A percentile compares a stretch with the other conserved stretches of the same genome.
Evolutionary conservation across 2,888 invertebrate species (phyloP).

Genomic region (Polymixis flavicincta): DNA sequence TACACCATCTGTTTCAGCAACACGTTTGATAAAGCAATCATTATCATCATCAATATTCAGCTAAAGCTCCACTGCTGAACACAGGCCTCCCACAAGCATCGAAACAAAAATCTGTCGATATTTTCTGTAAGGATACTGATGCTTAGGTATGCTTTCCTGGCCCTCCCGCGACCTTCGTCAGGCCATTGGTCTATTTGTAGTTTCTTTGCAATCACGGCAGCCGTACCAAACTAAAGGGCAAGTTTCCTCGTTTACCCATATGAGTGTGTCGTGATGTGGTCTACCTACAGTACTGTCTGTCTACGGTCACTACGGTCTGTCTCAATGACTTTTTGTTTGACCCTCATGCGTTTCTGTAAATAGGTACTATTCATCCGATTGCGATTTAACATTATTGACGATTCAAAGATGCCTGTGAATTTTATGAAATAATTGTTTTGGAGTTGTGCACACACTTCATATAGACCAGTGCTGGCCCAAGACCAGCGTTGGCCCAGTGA

Average conservation of each 20-base stretch:
- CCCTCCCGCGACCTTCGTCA: background rate
- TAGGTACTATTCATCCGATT: no score
- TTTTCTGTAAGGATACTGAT: no score
- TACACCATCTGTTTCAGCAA: constrained; percentile 43
- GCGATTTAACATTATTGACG: background rate
- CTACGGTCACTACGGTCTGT: no score
- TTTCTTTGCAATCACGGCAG: background rate
- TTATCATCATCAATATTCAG: background rate
- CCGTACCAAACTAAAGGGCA: background rate
- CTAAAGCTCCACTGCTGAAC: background rate
- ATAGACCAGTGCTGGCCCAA: no score
- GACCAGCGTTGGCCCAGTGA: no score
- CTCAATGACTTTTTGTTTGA: background rate
- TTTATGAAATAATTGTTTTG: background rate
- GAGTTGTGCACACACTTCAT: background rate
- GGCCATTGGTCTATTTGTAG: background rate
- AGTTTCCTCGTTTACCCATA: background rate
- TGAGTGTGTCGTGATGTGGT: background rate
- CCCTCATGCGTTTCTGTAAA: background rate
- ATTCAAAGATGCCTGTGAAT: background rate
- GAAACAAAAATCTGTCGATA: background rate
- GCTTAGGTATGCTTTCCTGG: no score
- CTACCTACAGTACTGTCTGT: no score
- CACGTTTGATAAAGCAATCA: background rate
- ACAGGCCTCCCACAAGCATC: background rate